Evolutionary conservation across 1,140 invertebrate genomes (phyloP), one percentile per base, ranked within the genome.

Genomic region (Battus philenor): DNA sequence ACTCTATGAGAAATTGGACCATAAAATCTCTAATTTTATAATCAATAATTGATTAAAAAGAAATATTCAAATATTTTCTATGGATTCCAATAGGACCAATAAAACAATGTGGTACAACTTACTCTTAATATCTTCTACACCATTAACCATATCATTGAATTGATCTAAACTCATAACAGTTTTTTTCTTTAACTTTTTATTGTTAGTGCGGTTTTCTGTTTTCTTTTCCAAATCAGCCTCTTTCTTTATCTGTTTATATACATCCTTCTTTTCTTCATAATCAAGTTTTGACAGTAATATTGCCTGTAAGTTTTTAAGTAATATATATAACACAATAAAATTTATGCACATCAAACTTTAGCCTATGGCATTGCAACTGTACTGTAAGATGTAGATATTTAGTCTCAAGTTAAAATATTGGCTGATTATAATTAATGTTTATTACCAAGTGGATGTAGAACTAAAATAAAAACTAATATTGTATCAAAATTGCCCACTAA

Each of bases 251-350:
- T 86, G 70, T 30, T 85, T 80, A 50, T 87, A 86, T 2, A 87
- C 79, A 68, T 88, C 81, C 77, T 91, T 89, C 53, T 90, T 90
- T 58, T 90, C 85, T 78, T 93, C 91, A 83, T 84, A 92, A 58
- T 92, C 91, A 36, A 92, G 66, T 81, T 91, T 91, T 6, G 91
- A 93, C 34, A 91, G 72, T 9, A 92, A 56, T 45, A 93, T 85
- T 7, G 91, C 91, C 87, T 87, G 32, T 8, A 75, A 81, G 26
- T 6, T n/a, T n/a, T n/a, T n/a, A n/a, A n/a, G n/a, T n/a, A n/a
- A n/a, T n/a, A n/a, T n/a, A n/a, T n/a, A n/a, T n/a, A n/a, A n/a
- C n/a, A n/a, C n/a, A n/a, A n/a, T n/a, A n/a, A n/a, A n/a, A n/a
- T n/a, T n/a, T n/a, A n/a, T n/a, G n/a, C n/a, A n/a, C n/a, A n/a